Evolutionary conservation across 2,888 invertebrate species (phyloP).

Genomic region (Tillus elongatus): DNA sequence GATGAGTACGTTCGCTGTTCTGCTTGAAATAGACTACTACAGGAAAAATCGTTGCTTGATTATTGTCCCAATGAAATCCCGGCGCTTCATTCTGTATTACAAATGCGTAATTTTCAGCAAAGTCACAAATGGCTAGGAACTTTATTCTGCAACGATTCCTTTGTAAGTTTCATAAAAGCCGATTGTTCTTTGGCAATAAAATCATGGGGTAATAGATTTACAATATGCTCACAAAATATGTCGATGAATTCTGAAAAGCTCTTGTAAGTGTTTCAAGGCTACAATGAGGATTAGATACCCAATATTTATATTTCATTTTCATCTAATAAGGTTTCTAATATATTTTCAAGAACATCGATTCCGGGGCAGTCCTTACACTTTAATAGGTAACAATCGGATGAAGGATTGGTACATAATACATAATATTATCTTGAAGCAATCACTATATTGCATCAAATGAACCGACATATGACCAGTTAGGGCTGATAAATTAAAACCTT

Average conservation of each 20-base stretch:
- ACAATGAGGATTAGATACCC: not conserved
- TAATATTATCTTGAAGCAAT: not conserved
- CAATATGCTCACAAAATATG: not conserved
- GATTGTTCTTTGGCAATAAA: conserved; percentile 6
- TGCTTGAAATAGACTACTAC: conserved; percentile 2
- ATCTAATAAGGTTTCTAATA: not conserved
- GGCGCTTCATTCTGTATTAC: conserved; percentile 4
- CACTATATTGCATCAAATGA: not conserved
- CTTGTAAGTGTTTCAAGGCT: not conserved
- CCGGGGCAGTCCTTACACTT: conserved; percentile 7
- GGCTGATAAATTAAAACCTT: no score
- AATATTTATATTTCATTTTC: conserved; percentile 3
- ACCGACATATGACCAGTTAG: no score
- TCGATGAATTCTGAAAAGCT: not conserved
- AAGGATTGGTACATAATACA: not conserved
- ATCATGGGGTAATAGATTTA: not conserved
- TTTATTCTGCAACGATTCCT: not conserved
- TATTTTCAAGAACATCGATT: not conserved
- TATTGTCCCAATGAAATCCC: conserved; percentile 4
- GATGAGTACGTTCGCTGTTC: no score
- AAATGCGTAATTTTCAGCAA: no score
- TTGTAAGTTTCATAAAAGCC: no score
- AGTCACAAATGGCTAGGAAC: conserved; percentile 6
- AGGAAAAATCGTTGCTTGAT: not conserved
- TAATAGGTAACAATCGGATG: not conserved